Evolutionary conservation across 37 sponge, comb jelly and placozoan genomes (phyloP), one percentile per base, ranked within the genome.

Genomic region (Halisarca cf. caerulea): DNA sequence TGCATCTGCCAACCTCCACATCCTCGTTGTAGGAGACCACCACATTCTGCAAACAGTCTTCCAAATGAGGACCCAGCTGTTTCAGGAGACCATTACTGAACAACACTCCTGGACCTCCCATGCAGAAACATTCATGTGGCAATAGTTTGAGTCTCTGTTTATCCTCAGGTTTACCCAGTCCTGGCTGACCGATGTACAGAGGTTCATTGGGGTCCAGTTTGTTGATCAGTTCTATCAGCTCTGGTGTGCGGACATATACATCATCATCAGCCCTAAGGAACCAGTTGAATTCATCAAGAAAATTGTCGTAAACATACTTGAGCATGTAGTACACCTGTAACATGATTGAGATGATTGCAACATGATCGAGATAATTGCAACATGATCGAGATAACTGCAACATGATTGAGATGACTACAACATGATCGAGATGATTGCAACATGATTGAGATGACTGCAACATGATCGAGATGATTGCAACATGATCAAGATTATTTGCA

Each of bases 191-290:
- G 33, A 58, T 2, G 80, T 54, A 54, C 53, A 58, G 80, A 2
- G 80, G 59, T 27, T 54, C 80, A 15, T 18, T 3, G 18, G 58
- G 80, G 44, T 80, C 80, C 57, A 84, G n/a, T 27, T 43, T 14
- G 75, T 24, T 30, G 28, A 84, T 58, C 25, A 84, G 30, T 8
- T 34, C 57, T 24, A 75, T 40, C 35, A 84, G 75, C n/a, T 53
- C 58, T 33, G 79, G 21, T 30, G 35, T 28, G 2, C 85, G 73
- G 34, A 84, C 75, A 58, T 73, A 84, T 1, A 84, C 59, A 11
- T 84, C 85, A 72, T 84, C 85, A 34, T 84, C 85, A 4, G 85
- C 85, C 7, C 85, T 66, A 58, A 84, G 39, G 58, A 84, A 84
- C 85, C 85, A 84, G 66, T 84, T 72, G 59, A 37, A 84, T 27